Evolutionary conservation across 2,888 invertebrate genomes (phyloP).

Genomic region (Stegophylla sp.): DNA sequence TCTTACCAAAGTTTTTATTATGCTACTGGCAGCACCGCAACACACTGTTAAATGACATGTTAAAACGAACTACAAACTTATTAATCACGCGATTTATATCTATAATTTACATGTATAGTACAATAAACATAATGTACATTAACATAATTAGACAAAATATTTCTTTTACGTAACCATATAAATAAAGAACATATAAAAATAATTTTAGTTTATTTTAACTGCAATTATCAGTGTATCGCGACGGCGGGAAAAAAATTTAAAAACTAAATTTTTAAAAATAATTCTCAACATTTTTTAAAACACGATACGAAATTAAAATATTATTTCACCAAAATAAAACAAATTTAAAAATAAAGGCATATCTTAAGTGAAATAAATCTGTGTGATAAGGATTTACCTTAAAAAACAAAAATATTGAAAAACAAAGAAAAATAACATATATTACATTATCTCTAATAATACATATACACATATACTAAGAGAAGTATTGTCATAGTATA

Average conservation of each 20-base stretch:
- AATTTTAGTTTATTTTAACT: conserved; percentile 56
- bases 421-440: conserved; percentile 56
- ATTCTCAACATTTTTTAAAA: not conserved
- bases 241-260: conserved; percentile 26
- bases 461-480: conserved; percentile 54
- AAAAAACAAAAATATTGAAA: conserved; percentile 41
- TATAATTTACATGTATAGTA: conserved; percentile 38
- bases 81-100: conserved; percentile 34
- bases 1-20: conserved; percentile 50
- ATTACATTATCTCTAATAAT: conserved; percentile 53
- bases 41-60: conserved; percentile 59
- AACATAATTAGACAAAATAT: conserved; percentile 41
- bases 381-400: conserved; percentile 15
- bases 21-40: conserved; percentile 52
- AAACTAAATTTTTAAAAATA: conserved; percentile 15
- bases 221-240: conserved; percentile 58
- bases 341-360: conserved; percentile 6
- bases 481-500: conserved; percentile 52
- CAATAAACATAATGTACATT: conserved; percentile 41
- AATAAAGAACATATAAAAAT: conserved; percentile 30
- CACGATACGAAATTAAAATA: conserved; percentile 7
- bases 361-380: conserved; percentile 5
- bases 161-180: conserved; percentile 37
- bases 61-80: conserved; percentile 56
- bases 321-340: conserved; percentile 11